A percentile compares a stretch with the other conserved stretches of the same genome.
phyloP scores from a whole-genome alignment of 2,888 invertebrate genomes.

The Plagodis pulveraria region DNA sequence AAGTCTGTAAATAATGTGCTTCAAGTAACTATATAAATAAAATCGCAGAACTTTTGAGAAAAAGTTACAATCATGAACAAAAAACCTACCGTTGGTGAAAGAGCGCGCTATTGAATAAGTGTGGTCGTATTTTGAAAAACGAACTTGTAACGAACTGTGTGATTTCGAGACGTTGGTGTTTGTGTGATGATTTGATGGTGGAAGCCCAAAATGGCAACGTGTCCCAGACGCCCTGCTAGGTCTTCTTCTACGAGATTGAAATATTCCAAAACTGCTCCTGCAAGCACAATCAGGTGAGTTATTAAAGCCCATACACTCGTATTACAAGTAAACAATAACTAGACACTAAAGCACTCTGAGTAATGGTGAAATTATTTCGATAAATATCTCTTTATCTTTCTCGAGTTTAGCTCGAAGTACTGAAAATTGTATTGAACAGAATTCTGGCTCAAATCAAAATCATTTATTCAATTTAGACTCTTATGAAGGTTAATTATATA shows the following conservation, averaged over 20 bases:
- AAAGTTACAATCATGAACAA: slow-evolving; percentile 43
- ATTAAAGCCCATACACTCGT: too few species aligned
- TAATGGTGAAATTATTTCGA: background rate
- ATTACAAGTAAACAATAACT: too few species aligned
- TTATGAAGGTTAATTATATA: too few species aligned
- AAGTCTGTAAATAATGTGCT: slow-evolving; percentile 18
- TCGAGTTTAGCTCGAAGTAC: too few species aligned
- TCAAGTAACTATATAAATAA: slow-evolving; percentile 13
- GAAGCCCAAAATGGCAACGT: slow-evolving; percentile 60
- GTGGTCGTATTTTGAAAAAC: slow-evolving; percentile 20
- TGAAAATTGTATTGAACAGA: too few species aligned
- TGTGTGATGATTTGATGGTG: slow-evolving; percentile 22
- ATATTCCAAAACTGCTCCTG: slow-evolving; percentile 76
- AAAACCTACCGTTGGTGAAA: slow-evolving; percentile 19
- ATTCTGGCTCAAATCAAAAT: too few species aligned
- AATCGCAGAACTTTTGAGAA: slow-evolving; percentile 35
- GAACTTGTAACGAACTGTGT: slow-evolving; percentile 23
- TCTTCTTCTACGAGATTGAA: slow-evolving; percentile 70
- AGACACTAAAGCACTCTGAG: background rate
- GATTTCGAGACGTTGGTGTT: slow-evolving; percentile 1
- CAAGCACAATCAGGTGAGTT: slow-evolving; percentile 70
- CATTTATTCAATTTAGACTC: too few species aligned
- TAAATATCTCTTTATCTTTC: too few species aligned
- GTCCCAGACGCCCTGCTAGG: slow-evolving; percentile 68
- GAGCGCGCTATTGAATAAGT: slow-evolving; percentile 8